Conservation (phyloP, 2,888 invertebrate species). For the Autographa pulchrina region DNA sequence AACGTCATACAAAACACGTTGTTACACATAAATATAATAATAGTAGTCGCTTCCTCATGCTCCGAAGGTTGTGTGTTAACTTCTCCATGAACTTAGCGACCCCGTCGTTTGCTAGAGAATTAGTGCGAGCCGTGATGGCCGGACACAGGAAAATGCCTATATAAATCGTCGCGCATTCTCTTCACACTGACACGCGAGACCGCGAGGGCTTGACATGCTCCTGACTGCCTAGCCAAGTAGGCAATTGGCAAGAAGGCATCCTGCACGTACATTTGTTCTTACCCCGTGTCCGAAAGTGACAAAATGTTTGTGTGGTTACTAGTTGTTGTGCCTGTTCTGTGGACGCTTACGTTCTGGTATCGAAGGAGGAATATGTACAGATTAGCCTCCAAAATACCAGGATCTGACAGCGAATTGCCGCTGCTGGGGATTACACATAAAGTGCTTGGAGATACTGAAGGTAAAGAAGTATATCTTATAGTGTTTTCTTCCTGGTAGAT, state of each 20-base stretch:
- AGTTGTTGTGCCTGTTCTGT: conserved; percentile 62
- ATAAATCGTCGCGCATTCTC: conserved; percentile 45
- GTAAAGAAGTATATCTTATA: conserved; percentile 58
- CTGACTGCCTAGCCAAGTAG: neutral
- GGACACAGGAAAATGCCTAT: conserved; percentile 46
- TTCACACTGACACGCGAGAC: conserved; percentile 32
- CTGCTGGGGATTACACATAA: conserved; percentile 73
- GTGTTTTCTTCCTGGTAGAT: neutral
- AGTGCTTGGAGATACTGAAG: conserved; percentile 72
- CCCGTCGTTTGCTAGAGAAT: conserved; percentile 61
- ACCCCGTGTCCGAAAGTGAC: conserved; percentile 20
- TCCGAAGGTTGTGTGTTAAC: conserved; percentile 61
- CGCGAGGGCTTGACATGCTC: conserved; percentile 29
- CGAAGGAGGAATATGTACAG: conserved; percentile 74
- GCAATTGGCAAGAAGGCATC: neutral
- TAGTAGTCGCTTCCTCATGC: conserved; percentile 61
- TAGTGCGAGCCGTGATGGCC: conserved; percentile 57
- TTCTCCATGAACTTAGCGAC: conserved; percentile 70
- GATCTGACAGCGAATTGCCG: conserved; percentile 63
- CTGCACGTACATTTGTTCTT: conserved; percentile 26
- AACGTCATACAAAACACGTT: conserved; percentile 15
- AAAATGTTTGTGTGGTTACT: conserved; percentile 72
- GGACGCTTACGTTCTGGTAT: conserved; percentile 69
- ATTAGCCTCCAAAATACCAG: conserved; percentile 69
- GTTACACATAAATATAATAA: conserved; percentile 34